Base-by-base conservation (phyloP, 2,113 vertebrate genomes). In the Prunella himalayana region DNA sequence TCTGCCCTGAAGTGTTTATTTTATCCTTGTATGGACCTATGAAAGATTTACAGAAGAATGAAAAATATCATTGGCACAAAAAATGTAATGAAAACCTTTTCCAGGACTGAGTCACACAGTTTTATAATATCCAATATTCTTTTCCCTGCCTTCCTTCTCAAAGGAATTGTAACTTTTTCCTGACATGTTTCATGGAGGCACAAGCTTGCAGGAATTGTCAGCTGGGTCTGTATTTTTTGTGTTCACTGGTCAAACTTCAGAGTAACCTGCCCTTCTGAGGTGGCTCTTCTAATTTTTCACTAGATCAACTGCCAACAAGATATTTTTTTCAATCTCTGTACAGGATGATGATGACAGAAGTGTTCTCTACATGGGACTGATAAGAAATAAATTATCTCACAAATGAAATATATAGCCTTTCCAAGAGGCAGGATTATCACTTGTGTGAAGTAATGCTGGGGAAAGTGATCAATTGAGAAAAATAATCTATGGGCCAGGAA, bases 1-100 rank as follows among this genome's bases (percentile, higher is more conserved):
- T 93, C 49, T 92, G 10, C 57, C 82, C 65, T 92, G 87, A 97
- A 96, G 54, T 92, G 51, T 86, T 97, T 94, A 76, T 92, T 97
- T 98, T 93, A 81, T 83, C 53, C 65, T 87, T 69, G 39, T 59
- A 23, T 63, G 84, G 88, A 49, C 50, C 54, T 91, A 56, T 45
- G 71, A 89, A 81, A 53, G 21, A 11, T 45, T 89, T 93, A 49
- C 70, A 90, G 60, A 87, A 66, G 68, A 88, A 31, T 73, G 63
- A 94, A 95, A 94, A 91, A 56, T 76, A 51, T 61, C 60, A 51
- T 16, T n/a, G 72, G 25, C 71, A 89, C 70, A 30, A 78, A 88
- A 88, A 72, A 65, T 41, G 3, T 31, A 68, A 78, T 73, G 41
- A 39, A 91, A 72, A 24, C 17, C 11, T 65, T 92, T 82, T 82